Base-by-base conservation (phyloP, 2,888 invertebrate genomes). In the Allolobophora icterica region DNA sequence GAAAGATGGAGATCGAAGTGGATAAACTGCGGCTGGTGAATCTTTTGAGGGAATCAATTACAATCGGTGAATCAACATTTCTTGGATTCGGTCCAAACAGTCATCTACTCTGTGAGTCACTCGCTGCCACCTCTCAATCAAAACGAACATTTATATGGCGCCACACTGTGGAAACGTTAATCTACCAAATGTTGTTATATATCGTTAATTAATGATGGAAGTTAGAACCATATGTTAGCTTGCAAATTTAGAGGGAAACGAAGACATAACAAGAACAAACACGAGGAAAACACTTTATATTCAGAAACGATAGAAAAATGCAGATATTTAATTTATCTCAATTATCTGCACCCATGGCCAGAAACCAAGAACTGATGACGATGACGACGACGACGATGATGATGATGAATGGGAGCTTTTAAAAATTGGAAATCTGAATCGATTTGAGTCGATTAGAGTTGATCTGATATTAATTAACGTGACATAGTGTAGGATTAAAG, bases 51-150 rank as follows among this genome's bases (percentile, higher is more conserved):
- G 87, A 35, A 87, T 21, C 38, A 5, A 19, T 87, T 38, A 24
- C 24, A 17, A 38, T 87, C 87, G 87, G 87, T 34, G 35, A 87
- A 87, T 87, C 87, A 34, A 87, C 87, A 5, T 87, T 87, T 24
- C 87, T 87, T 17, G 87, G 87, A 17, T 87, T 87, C 35, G 35
- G 87, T 87, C 87, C 87, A 38, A 87, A 87, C 38, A 87, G 38
- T 34, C 87, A 35, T 17, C 34, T 87, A 35, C 8, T 38, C 87
- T 34, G 87, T 87, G 21, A 87, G 87, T 87, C 87, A 33, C 11
- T 33, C 19, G 3, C 11, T 34, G 17, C 19, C 84, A 33, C 84
- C 11, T 4, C 1, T 33, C 4, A 52, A 5, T 52, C 38, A 24
- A 52, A 52, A 52, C 52, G 24, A 71, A n/a, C 71, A 71, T 71